Conservation (phyloP, 2,888 invertebrate genomes). For the Ferrisia virgata region DNA sequence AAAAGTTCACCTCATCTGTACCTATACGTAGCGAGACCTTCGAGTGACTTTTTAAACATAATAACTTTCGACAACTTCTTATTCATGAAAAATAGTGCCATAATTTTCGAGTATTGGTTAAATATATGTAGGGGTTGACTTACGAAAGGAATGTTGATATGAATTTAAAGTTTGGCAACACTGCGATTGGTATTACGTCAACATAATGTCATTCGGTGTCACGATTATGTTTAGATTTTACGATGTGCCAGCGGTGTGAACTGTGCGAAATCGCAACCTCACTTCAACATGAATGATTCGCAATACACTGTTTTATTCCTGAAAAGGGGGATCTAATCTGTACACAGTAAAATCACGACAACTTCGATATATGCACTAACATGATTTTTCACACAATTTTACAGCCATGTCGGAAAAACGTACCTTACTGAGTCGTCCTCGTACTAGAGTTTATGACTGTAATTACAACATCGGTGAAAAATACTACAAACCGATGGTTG, state of each 20-base stretch:
- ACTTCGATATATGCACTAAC: background rate
- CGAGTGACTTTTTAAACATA: background rate
- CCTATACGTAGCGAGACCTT: background rate
- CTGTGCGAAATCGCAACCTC: background rate
- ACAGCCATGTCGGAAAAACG: conserved; percentile 48
- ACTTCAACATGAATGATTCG: background rate
- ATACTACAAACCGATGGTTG: conserved; percentile 74
- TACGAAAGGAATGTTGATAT: background rate
- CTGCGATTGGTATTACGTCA: background rate
- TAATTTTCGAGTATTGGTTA: background rate
- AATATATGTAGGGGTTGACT: background rate
- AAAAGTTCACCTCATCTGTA: background rate
- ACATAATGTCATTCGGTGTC: conserved; percentile 3
- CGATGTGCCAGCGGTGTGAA: background rate
- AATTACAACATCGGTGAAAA: conserved; percentile 82
- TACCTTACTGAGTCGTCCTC: conserved; percentile 58
- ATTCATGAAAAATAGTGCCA: background rate
- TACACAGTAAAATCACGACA: background rate
- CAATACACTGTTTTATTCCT: too few species aligned
- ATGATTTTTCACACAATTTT: conserved; percentile 1
- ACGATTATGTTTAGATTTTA: background rate
- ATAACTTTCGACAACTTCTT: too few species aligned
- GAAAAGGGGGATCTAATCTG: too few species aligned
- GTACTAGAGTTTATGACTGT: conserved; percentile 80
- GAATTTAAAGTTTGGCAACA: background rate